phyloP scores from a whole-genome alignment of 2,113 vertebrate species.

The Bubo bubo region DNA sequence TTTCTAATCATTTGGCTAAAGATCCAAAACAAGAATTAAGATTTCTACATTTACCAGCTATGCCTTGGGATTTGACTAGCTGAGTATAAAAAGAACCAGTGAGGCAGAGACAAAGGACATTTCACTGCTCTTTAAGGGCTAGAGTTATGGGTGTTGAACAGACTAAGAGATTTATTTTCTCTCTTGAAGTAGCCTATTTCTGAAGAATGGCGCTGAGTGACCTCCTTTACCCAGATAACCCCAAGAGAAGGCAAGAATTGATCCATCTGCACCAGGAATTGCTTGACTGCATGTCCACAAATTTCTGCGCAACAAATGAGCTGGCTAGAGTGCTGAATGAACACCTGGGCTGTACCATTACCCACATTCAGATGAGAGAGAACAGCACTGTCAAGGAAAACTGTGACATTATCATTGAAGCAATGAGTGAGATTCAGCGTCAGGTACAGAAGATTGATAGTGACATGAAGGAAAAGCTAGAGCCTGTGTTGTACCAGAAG shows the following conservation, averaged over 20 bases:
- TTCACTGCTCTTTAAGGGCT: not conserved
- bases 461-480: constrained; percentile 74
- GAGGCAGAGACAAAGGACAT: not conserved
- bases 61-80: not conserved
- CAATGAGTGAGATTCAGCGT: constrained; percentile 70
- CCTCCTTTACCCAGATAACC: constrained; percentile 78
- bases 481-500: constrained; percentile 76
- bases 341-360: constrained; percentile 70
- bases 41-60: not conserved
- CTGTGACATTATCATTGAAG: constrained; percentile 76
- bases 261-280: constrained; percentile 73
- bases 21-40: not conserved
- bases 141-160: not conserved
- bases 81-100: not conserved
- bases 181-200: constrained; percentile 20
- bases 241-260: constrained; percentile 73
- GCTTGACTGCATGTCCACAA: constrained; percentile 68
- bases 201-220: constrained; percentile 75
- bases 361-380: constrained; percentile 66
- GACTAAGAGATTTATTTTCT: not conserved
- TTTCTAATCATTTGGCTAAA: not conserved
- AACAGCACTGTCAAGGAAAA: constrained; percentile 77
- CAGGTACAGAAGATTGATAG: constrained; percentile 75
- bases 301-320: constrained; percentile 73
- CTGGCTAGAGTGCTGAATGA: constrained; percentile 69